Evolutionary conservation across 2,888 invertebrate species (phyloP).

Genomic region (Acanthosoma haemorrhoidale): DNA sequence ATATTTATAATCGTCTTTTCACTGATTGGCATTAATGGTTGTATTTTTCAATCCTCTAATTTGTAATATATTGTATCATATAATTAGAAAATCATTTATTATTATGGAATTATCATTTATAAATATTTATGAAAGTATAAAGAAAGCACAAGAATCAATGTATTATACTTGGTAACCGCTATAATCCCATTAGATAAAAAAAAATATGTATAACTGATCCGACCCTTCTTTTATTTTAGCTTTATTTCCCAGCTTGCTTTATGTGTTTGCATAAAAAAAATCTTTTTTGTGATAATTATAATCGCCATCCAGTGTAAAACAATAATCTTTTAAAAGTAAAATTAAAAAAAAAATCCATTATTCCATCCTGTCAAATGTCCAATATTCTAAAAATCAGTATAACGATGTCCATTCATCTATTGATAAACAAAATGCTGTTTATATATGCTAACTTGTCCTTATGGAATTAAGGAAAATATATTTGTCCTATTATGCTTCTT

Average conservation of each 20-base stretch:
- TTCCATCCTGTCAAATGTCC: constrained; percentile 29
- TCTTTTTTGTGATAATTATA: constrained; percentile 25
- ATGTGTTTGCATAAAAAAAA: constrained; percentile 12
- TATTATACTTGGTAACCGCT: constrained; percentile 2
- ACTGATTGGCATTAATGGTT: constrained; percentile 15
- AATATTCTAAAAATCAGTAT: constrained; percentile 21
- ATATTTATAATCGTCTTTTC: neutral
- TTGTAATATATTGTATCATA: constrained; percentile 23
- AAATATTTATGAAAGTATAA: neutral
- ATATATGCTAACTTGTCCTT: too few species aligned
- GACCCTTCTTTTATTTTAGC: constrained; percentile 13
- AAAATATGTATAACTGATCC: neutral
- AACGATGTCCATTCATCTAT: constrained; percentile 8
- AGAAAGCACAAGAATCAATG: constrained; percentile 25
- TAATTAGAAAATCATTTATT: constrained; percentile 21
- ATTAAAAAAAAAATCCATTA: constrained; percentile 7
- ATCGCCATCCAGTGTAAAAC: constrained; percentile 21
- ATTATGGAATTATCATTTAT: constrained; percentile 10
- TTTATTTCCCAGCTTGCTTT: constrained; percentile 17
- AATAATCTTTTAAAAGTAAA: neutral
- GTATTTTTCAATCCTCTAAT: constrained; percentile 19
- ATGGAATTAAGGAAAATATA: too few species aligned
- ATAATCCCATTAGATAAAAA: neutral
- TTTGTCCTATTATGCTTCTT: too few species aligned
- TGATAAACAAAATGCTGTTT: neutral